Evolutionary conservation across 2,113 vertebrate species (phyloP).

Genomic region (Hemiprocne comata): DNA sequence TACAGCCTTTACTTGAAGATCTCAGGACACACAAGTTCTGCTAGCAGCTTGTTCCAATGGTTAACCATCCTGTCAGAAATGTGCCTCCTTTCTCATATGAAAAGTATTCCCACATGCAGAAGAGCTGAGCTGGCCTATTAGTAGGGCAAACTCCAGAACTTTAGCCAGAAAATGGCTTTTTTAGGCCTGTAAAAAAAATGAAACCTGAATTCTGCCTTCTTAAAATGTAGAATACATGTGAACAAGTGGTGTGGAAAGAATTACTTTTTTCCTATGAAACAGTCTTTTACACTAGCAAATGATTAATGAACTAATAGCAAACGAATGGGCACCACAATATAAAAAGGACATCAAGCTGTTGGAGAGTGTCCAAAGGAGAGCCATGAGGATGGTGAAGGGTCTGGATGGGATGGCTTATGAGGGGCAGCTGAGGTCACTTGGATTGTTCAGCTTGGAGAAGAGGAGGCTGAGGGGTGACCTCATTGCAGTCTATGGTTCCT

Average conservation of each 20-base stretch:
- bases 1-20: not conserved
- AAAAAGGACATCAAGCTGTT: too few relatives aligned
- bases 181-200: not conserved
- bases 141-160: not conserved
- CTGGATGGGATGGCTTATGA: too few relatives aligned
- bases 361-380: too few relatives aligned
- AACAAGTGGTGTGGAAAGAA: not conserved
- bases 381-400: too few relatives aligned
- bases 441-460: too few relatives aligned
- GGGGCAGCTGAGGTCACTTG: too few relatives aligned
- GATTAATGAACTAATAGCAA: not conserved
- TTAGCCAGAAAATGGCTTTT: not conserved
- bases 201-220: not conserved
- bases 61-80: not conserved
- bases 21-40: not conserved
- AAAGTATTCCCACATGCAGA: not conserved
- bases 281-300: not conserved
- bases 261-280: not conserved
- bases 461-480: too few relatives aligned
- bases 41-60: not conserved
- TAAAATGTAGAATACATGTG: not conserved
- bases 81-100: not conserved
- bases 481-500: too few relatives aligned
- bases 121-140: not conserved
- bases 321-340: too few relatives aligned